A percentile compares a stretch with the other conserved stretches of the same genome.
phyloP scores from a whole-genome alignment of 1,140 invertebrate genomes.

The Trichonephila inaurata region DNA sequence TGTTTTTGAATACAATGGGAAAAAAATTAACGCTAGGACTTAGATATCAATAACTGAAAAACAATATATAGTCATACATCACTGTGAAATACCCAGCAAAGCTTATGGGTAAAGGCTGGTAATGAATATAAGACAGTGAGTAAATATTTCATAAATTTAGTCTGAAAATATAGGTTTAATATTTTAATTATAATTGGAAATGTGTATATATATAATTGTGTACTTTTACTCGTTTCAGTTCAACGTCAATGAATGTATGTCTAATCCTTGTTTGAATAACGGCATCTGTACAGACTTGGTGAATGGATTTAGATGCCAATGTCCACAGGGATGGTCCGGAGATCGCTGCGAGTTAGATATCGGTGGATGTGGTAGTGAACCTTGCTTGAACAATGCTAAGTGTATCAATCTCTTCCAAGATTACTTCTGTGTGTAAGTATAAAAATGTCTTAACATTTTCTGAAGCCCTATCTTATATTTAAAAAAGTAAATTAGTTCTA shows the following conservation, averaged over 20 bases:
- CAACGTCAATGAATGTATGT: constrained; percentile 94
- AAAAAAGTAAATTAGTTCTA: too few species aligned
- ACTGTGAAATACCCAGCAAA: too few species aligned
- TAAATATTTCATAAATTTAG: too few species aligned
- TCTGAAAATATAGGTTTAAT: too few species aligned
- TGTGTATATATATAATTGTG: background rate
- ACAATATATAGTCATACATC: too few species aligned
- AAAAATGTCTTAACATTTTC: background rate
- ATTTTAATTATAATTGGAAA: background rate
- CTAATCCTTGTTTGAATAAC: constrained; percentile 92
- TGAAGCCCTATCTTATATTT: too few species aligned
- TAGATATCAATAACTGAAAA: too few species aligned
- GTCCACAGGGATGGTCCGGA: constrained; percentile 93
- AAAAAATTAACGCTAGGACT: too few species aligned
- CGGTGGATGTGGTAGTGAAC: constrained; percentile 90
- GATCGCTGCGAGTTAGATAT: constrained; percentile 92
- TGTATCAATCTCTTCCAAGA: constrained; percentile 97
- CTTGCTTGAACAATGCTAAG: constrained; percentile 94
- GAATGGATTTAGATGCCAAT: constrained; percentile 91
- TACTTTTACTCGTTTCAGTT: constrained; percentile 79
- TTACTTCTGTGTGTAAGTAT: constrained; percentile 95
- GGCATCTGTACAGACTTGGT: constrained; percentile 93
- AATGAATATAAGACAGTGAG: too few species aligned
- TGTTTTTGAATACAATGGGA: too few species aligned
- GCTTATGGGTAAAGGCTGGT: too few species aligned